phyloP scores from a whole-genome alignment of 2,888 invertebrate genomes.

The Arenicola marina region DNA sequence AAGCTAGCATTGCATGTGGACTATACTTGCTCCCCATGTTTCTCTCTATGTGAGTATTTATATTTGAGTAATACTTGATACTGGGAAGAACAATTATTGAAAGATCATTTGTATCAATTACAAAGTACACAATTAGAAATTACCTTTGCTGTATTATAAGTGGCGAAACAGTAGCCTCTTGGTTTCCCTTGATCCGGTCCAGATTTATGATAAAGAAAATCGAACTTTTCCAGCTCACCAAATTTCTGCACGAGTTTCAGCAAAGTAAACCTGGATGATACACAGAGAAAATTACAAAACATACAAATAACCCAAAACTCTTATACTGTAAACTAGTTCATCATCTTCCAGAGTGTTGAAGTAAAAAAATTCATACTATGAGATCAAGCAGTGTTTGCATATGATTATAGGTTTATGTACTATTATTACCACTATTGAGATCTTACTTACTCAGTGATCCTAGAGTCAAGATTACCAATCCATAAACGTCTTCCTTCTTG shows the following conservation, averaged over 20 bases:
- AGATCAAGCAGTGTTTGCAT: too few species aligned
- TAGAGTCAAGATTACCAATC: constrained; percentile 88
- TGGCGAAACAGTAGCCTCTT: constrained; percentile 91
- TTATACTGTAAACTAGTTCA: too few species aligned
- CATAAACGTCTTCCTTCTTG: constrained; percentile 71
- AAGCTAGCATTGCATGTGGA: too few species aligned
- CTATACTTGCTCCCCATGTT: too few species aligned
- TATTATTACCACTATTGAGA: background rate
- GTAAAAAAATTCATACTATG: too few species aligned
- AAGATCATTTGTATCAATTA: too few species aligned
- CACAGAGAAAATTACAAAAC: background rate
- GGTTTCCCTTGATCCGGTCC: constrained; percentile 88
- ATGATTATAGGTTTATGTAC: too few species aligned
- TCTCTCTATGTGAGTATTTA: background rate
- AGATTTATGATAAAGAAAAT: constrained; percentile 89
- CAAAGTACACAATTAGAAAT: too few species aligned
- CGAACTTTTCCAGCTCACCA: constrained; percentile 91
- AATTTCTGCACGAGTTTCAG: constrained; percentile 94
- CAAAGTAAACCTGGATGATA: constrained; percentile 70
- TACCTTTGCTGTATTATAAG: constrained; percentile 50
- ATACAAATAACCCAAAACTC: background rate
- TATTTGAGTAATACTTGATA: background rate
- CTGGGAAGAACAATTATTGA: too few species aligned
- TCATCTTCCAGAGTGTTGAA: too few species aligned
- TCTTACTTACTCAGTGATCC: constrained; percentile 89